These are phyloP conservation scores for Nysson spinosus DNA, from an alignment of 2,888 invertebrate genomes.

Conservation along the genomic window DNA sequence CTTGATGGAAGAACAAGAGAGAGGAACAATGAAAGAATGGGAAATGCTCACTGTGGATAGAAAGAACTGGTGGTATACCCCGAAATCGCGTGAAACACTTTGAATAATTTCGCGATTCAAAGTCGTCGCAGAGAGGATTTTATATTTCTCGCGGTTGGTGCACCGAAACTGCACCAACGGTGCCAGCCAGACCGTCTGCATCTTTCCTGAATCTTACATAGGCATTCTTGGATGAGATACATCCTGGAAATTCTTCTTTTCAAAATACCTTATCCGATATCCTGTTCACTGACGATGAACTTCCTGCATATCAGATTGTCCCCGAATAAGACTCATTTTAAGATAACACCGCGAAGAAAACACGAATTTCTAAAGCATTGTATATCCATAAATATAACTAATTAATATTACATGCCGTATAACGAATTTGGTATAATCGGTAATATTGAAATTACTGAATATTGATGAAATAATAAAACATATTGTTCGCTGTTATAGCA, in stretches of 20 bases:
- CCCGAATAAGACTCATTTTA: too few species aligned
- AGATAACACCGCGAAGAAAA: too few species aligned
- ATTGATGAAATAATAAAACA: too few species aligned
- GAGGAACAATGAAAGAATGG: conserved; percentile 4
- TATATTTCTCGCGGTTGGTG: conserved; percentile 70
- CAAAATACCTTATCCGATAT: conserved; percentile 15
- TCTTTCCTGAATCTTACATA: conserved; percentile 39
- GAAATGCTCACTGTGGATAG: conserved; percentile 12
- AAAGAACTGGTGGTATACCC: conserved; percentile 17
- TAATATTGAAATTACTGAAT: too few species aligned
- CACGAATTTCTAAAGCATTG: too few species aligned
- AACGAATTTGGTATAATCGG: too few species aligned
- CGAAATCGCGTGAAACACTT: conserved; percentile 73
- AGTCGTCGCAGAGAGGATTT: conserved; percentile 68
- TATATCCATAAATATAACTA: too few species aligned
- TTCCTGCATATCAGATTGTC: too few species aligned
- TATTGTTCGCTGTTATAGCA: too few species aligned
- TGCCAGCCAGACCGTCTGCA: conserved; percentile 73
- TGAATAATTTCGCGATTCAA: conserved; percentile 76
- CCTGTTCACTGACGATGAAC: background rate
- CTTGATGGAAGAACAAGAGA: conserved; percentile 35
- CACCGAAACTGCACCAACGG: conserved; percentile 68
- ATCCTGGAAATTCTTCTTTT: conserved; percentile 14
- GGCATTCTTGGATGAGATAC: conserved; percentile 38
- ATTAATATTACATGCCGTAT: too few species aligned